Evolutionary conservation across 2,797 vertebrate species (phyloP).

Genomic region (Tamandua tetradactyla): DNA sequence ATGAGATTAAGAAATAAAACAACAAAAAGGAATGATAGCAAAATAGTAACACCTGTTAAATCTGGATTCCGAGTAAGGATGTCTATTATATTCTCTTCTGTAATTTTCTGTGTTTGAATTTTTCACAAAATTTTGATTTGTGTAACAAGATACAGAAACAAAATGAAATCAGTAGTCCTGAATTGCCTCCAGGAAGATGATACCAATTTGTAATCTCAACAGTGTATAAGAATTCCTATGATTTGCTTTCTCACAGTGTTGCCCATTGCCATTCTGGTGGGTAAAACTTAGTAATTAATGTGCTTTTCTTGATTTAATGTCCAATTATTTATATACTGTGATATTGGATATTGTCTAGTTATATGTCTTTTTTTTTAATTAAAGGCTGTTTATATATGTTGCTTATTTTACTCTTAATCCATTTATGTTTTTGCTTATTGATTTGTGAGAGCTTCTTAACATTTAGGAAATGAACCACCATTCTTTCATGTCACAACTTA

Average conservation of each 20-base stretch:
- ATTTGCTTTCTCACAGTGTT: not conserved
- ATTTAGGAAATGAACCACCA: not conserved
- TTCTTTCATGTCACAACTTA: not conserved
- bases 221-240: not conserved
- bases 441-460: slow-evolving; percentile 28
- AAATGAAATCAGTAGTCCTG: not conserved
- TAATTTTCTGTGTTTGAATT: slow-evolving; percentile 20
- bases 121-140: slow-evolving; percentile 14
- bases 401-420: not conserved
- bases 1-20: not conserved
- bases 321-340: not conserved
- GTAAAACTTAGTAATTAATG: not conserved
- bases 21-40: not conserved
- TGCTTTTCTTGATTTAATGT: slow-evolving; percentile 23
- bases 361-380: not conserved
- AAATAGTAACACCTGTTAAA: not conserved
- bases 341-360: not conserved
- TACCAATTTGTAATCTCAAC: not conserved
- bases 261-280: not conserved
- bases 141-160: slow-evolving; percentile 1
- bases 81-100: not conserved
- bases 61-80: not conserved
- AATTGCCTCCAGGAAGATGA: slow-evolving; percentile 18
- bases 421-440: not conserved
- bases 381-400: not conserved